A percentile compares a stretch with the other conserved stretches of the same genome.
phyloP scores from a whole-genome alignment of 2,113 vertebrate species.

The Epinephelus lanceolatus region DNA sequence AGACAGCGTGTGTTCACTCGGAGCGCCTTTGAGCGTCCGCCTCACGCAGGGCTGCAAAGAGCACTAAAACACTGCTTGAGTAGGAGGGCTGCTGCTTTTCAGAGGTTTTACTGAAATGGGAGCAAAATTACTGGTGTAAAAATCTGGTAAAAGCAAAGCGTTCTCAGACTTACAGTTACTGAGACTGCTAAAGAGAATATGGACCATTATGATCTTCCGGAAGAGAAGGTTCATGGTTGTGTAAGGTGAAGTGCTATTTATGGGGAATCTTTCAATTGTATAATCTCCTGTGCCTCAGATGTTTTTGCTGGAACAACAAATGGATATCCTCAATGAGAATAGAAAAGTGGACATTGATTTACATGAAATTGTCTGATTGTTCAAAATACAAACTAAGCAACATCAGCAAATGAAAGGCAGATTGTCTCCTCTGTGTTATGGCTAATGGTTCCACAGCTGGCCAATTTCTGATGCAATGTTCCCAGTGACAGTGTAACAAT shows the following conservation, averaged over 20 bases:
- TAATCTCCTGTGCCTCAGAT: not conserved
- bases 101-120: not conserved
- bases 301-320: not conserved
- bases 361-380: not conserved
- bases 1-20: not conserved
- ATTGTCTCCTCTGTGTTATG: not conserved
- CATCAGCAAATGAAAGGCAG: slow-evolving; percentile 9
- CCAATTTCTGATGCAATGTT: slow-evolving; percentile 4
- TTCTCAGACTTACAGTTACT: not conserved
- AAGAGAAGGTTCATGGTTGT: not conserved
- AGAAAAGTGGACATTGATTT: not conserved
- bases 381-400: not conserved
- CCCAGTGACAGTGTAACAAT: not conserved
- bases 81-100: slow-evolving; percentile 14
- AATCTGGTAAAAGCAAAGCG: not conserved
- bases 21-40: not conserved
- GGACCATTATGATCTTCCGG: not conserved
- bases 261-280: not conserved
- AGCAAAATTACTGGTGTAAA: not conserved
- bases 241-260: not conserved
- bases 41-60: not conserved
- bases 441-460: slow-evolving; percentile 17
- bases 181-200: slow-evolving; percentile 4
- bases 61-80: slow-evolving; percentile 10
- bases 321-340: not conserved